Base-by-base conservation (phyloP, 2,113 vertebrate species). In the Coptodon bakossiorum region DNA sequence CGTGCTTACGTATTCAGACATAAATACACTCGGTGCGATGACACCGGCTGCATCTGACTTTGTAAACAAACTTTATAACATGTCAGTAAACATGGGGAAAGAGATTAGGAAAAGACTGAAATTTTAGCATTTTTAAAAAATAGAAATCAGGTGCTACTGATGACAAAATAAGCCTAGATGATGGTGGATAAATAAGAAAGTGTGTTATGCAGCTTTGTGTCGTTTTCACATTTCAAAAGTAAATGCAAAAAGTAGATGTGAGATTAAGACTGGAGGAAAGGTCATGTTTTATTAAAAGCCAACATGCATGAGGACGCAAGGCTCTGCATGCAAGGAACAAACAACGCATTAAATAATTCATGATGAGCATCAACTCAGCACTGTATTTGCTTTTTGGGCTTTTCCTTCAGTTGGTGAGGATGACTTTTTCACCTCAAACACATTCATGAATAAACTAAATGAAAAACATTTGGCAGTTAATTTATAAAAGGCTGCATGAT, bases 81-180 rank as follows among this genome's bases (percentile, higher is more conserved):
- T 54, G 87, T 80, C 84, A 81, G 71, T 57, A 61, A 89, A 88
- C 9, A n/a, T 81, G 86, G 83, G 76, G 2, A 1, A 48, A 78
- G 68, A 87, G 24, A 79, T 59, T 2, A 52, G 24, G 45, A 71
- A 66, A 38, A 66, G 10, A 10, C 31, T 16, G 68, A 81, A 83
- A 85, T 63, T 22, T 22, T 17, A 9, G 40, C 63, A 71, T 79
- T 81, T 57, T 86, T 31, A 50, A 80, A 76, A 59, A 54, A 38
- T 66, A 66, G n/a, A 91, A 88, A 86, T 84, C 34, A 48, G 61
- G 50, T 34, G 22, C 50, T 93, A 93, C 95, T 96, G 91, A 94
- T 96, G 96, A 95, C 96, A 97, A 96, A 76, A 66, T 76, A 96
- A 95, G 93, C 95, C 92, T 94, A 94, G 95, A 93, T 89, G 59